Base-by-base conservation (phyloP, 2,888 invertebrate genomes). In the Andrena hattorfiana region DNA sequence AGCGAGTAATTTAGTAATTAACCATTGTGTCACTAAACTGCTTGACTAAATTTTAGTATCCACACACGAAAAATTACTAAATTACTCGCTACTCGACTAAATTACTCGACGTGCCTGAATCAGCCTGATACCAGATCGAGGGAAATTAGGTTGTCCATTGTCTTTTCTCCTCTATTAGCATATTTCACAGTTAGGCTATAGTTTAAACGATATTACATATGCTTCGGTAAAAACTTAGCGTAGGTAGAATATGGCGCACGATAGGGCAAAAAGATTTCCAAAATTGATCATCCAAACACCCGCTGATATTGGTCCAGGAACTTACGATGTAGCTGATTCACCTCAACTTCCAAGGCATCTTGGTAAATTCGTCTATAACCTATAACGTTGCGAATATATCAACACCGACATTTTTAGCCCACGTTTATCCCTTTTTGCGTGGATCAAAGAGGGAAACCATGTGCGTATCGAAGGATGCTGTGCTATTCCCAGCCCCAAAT, bases 261-360 rank as follows among this genome's bases (percentile, higher is more conserved):
- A 89, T 30, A 87, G 64, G 26, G 63, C 80, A 5, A 49, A 62
- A 35, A 87, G 90, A 74, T 90, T 90, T 73, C 67, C 63, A 20
- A 87, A 88, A 84, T 69, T 79, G 49, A 67, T 69, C 28, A 83
- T 63, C 2, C 83, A 68, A 30, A 90, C 89, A 23, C 54, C 87
- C 2, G 35, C 78, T 10, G 62, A 75, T 26, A 84, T 90, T 13
- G 90, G 90, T 2, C 90, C 90, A 13, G 89, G 89, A 64, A 87
- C 85, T 28, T 90, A 90, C 66, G 87, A 90, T 23, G 6, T 74
- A 64, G 64, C 71, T 20, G 85, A 84, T 7, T 30, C 54, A 28
- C 71, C 86, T 2, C 67, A 75, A 32, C 84, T 76, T 35, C 74
- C 81, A 7, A 80, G 87, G 56, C 83, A 86, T 78, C 83, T 86